Percentiles rank a stretch among this genome's conserved stretches.
Conservation (phyloP, 2,113 vertebrate genomes). For the Cebus imitator region DNA sequence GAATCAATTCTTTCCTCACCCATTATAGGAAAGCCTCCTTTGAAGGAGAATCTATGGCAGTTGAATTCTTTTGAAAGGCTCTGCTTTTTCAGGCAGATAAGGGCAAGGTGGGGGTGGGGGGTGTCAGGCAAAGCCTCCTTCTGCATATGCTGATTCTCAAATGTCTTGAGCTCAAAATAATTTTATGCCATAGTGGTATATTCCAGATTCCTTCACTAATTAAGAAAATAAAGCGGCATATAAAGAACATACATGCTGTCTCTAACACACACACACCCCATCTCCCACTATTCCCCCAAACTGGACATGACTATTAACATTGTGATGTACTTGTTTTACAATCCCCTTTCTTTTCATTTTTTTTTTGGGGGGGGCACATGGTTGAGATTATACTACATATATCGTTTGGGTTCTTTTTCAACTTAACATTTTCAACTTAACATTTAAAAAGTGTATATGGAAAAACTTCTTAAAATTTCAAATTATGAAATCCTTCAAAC, state of each 20-base stretch:
- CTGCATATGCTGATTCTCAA: not conserved
- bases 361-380: not conserved
- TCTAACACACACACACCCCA: not conserved
- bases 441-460: not conserved
- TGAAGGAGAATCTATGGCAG: not conserved
- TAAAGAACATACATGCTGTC: not conserved
- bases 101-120: not conserved
- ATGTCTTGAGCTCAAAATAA: not conserved
- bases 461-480: conserved; percentile 14
- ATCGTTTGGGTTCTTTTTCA: not conserved
- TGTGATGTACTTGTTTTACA: not conserved
- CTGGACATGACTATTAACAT: not conserved
- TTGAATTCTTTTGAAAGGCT: not conserved
- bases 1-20: not conserved
- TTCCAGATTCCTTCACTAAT: not conserved
- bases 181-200: not conserved
- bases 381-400: not conserved
- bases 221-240: not conserved
- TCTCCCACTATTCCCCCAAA: not conserved
- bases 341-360: not conserved
- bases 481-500: not conserved
- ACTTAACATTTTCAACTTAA: conserved; percentile 24
- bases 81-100: not conserved
- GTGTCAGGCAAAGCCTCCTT: not conserved
- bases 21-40: not conserved